A percentile compares a stretch with the other conserved stretches of the same genome.
Conservation (phyloP, 2,113 vertebrate genomes). For the Hippocampus barbouri region DNA sequence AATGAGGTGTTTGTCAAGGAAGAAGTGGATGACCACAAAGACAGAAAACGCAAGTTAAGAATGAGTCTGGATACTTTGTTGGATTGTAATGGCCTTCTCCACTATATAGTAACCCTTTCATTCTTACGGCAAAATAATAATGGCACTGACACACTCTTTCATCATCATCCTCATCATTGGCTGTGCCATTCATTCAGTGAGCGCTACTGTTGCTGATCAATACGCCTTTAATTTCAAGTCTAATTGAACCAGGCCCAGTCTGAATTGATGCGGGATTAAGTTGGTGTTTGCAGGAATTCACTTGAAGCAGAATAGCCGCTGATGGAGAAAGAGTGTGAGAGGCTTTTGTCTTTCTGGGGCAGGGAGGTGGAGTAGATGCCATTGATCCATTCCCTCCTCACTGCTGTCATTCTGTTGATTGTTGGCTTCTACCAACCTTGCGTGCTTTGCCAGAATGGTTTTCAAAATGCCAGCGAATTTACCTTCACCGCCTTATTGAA, state of each 20-base stretch:
- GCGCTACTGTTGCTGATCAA: constrained; percentile 28
- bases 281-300: constrained; percentile 45
- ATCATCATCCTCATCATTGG: neutral
- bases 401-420: constrained; percentile 40
- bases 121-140: neutral
- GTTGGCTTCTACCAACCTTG: constrained; percentile 31
- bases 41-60: too few species aligned
- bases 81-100: neutral
- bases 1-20: too few species aligned
- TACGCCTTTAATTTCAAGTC: constrained; percentile 28
- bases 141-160: neutral
- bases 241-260: constrained; percentile 27
- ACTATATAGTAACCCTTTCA: neutral
- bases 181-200: constrained; percentile 10
- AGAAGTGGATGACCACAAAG: too few species aligned
- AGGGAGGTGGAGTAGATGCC: constrained; percentile 51
- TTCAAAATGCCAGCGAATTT: constrained; percentile 48
- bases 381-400: constrained; percentile 49
- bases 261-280: constrained; percentile 36
- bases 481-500: constrained; percentile 37
- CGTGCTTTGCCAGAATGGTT: constrained; percentile 39
- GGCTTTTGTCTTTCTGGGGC: constrained; percentile 60
- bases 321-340: constrained; percentile 43
- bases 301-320: constrained; percentile 36
- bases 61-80: too few species aligned